Conservation (phyloP, 2,113 vertebrate species). For the Grus americana region DNA sequence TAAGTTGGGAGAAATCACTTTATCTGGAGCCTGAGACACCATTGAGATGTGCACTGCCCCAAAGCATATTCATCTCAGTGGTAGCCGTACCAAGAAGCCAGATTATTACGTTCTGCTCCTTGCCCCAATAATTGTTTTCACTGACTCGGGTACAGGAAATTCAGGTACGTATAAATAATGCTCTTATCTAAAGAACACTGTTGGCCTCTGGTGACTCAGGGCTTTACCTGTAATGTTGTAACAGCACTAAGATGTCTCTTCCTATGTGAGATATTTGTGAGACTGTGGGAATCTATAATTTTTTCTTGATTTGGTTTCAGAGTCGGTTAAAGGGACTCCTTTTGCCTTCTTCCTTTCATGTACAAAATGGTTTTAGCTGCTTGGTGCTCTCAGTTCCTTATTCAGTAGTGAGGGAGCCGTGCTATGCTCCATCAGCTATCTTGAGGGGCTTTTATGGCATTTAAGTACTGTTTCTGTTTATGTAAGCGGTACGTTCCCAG, state of each 20-base stretch:
- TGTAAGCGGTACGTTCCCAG: background rate
- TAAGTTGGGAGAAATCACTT: background rate
- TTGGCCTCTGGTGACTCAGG: background rate
- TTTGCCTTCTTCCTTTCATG: background rate
- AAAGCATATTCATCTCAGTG: background rate
- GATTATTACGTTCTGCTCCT: background rate
- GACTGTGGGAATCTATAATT: background rate
- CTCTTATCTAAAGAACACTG: background rate
- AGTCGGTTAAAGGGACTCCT: background rate
- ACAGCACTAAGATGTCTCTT: background rate
- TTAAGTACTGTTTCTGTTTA: constrained; percentile 3
- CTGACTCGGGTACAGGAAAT: background rate
- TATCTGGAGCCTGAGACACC: background rate
- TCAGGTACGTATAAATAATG: background rate
- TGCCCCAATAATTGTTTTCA: background rate
- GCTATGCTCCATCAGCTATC: background rate
- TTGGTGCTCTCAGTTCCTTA: background rate
- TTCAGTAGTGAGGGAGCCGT: background rate
- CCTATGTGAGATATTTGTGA: background rate
- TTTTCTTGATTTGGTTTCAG: background rate
- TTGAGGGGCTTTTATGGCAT: background rate
- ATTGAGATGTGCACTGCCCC: background rate
- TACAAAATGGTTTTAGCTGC: background rate
- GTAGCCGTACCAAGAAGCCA: background rate
- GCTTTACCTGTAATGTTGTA: background rate